Conservation (phyloP, 2,113 vertebrate genomes). For the Pristiophorus japonicus region DNA sequence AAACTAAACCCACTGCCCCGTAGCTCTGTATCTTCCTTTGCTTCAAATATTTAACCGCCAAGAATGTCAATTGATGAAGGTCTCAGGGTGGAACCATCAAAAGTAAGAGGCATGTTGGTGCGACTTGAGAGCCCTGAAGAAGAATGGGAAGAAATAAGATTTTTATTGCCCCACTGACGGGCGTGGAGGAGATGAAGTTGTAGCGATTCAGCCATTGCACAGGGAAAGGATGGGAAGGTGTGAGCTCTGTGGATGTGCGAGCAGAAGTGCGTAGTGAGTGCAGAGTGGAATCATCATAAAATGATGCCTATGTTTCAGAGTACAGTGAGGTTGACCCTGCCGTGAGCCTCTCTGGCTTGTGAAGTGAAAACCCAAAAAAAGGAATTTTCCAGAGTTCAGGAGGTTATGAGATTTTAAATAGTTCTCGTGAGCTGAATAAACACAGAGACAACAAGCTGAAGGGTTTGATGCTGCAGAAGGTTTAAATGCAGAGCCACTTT, state of each 20-base stretch:
- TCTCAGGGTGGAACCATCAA: neutral
- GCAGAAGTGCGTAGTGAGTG: neutral
- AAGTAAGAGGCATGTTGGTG: neutral
- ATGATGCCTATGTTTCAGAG: neutral
- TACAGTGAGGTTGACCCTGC: neutral
- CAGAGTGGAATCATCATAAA: neutral
- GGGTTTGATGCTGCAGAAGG: neutral
- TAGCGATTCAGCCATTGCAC: too few relatives aligned
- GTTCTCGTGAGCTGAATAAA: slow-evolving; percentile 24
- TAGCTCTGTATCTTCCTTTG: too few relatives aligned
- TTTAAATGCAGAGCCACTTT: neutral
- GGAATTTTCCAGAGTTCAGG: slow-evolving; percentile 15
- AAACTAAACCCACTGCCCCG: too few relatives aligned
- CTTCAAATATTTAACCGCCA: neutral
- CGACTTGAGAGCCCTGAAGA: neutral
- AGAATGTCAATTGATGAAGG: neutral
- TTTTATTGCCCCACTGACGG: neutral
- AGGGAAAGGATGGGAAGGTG: neutral
- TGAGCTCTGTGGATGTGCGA: neutral
- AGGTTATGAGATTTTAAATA: slow-evolving; percentile 29
- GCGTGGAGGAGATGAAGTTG: too few relatives aligned
- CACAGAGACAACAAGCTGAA: neutral
- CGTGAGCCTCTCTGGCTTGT: neutral
- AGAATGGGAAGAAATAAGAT: neutral
- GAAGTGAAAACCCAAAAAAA: slow-evolving; percentile 4